Percentiles rank a stretch among this genome's conserved stretches.
Evolutionary conservation across 2,113 vertebrate genomes (phyloP).

Genomic region (Cyprichromis sp.): DNA sequence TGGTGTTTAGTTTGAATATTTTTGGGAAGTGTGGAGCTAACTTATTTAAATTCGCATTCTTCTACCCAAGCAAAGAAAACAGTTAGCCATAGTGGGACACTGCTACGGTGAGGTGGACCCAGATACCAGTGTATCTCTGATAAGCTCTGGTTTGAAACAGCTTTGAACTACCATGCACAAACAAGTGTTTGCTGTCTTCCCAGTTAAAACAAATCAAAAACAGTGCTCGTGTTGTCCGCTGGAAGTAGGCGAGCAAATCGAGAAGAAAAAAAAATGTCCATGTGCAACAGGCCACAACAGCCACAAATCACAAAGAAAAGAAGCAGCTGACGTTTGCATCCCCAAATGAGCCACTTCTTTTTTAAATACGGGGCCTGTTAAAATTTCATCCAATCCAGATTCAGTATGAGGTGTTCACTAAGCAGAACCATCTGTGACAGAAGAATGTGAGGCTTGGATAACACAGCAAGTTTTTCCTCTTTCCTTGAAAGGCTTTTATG

Average conservation of each 20-base stretch:
- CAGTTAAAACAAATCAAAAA: neutral
- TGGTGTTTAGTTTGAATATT: neutral
- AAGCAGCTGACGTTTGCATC: constrained; percentile 41
- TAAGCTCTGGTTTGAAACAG: neutral
- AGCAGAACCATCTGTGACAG: constrained; percentile 55
- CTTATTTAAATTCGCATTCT: neutral
- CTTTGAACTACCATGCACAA: neutral
- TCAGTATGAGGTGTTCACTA: constrained; percentile 11
- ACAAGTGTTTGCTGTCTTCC: neutral
- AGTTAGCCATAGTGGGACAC: neutral
- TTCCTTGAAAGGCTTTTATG: constrained; percentile 50
- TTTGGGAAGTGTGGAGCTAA: neutral
- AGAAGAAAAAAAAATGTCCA: constrained; percentile 7
- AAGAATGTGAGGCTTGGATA: constrained; percentile 52
- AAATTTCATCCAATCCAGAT: constrained; percentile 30
- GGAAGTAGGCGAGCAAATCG: neutral
- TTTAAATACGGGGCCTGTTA: constrained; percentile 8
- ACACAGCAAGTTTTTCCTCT: neutral
- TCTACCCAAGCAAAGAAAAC: neutral
- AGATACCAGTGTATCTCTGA: neutral
- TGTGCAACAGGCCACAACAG: constrained; percentile 13
- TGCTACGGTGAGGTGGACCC: neutral
- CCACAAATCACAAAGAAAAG: constrained; percentile 27
- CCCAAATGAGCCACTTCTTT: constrained; percentile 27
- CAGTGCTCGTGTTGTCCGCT: neutral